These are phyloP conservation scores for Gambusia yucatana DNA, from an alignment of 2,797 vertebrate species.

Conservation along the genomic window DNA sequence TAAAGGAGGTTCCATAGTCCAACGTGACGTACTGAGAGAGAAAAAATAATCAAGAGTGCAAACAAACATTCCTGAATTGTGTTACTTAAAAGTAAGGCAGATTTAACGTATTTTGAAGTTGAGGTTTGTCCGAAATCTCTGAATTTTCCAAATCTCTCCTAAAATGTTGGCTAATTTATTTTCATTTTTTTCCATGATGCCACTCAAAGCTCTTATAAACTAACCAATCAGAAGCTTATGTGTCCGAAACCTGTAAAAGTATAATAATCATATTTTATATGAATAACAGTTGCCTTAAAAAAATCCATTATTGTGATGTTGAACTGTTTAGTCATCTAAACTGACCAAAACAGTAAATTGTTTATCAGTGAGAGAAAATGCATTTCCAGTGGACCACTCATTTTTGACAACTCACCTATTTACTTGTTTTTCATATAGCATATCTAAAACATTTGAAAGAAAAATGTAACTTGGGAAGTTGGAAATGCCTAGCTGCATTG, in stretches of 20 bases:
- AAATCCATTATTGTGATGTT: no score
- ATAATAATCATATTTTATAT: neutral
- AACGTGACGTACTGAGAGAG: neutral
- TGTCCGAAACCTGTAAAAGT: neutral
- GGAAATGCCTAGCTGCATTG: no score
- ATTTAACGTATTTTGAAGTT: neutral
- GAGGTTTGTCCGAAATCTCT: neutral
- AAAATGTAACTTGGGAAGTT: no score
- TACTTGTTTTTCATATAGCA: no score
- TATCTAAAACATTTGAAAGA: no score
- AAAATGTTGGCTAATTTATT: neutral
- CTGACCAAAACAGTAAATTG: no score
- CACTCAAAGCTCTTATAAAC: neutral
- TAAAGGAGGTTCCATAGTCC: neutral
- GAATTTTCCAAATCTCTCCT: neutral
- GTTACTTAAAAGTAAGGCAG: neutral
- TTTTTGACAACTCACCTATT: no score
- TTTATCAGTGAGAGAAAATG: no score
- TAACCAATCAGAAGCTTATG: neutral
- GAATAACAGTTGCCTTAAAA: no score
- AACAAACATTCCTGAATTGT: neutral
- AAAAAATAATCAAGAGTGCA: neutral
- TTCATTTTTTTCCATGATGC: neutral
- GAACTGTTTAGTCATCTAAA: no score
- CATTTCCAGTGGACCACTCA: no score